Conservation (phyloP, 2,797 vertebrate genomes). For the Smutsia gigantea region DNA sequence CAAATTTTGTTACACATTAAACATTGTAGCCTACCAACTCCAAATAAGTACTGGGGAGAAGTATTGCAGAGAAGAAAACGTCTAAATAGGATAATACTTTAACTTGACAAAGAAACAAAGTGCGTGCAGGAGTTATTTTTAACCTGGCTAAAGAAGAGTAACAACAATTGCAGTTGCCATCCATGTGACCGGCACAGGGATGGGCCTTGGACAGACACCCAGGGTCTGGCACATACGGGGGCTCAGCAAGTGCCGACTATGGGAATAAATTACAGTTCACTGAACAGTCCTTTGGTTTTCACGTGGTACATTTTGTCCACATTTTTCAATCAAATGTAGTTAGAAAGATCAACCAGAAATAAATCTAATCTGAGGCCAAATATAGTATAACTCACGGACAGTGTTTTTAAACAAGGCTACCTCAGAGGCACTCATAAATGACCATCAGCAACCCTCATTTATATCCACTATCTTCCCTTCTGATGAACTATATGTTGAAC, state of each 20-base stretch:
- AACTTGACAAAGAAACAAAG: slow-evolving; percentile 19
- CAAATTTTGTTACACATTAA: background rate
- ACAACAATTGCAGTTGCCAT: background rate
- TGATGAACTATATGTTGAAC: slow-evolving; percentile 79
- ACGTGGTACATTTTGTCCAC: background rate
- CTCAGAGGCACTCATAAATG: slow-evolving; percentile 44
- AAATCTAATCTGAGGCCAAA: slow-evolving; percentile 63
- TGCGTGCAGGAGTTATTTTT: background rate
- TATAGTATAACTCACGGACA: background rate
- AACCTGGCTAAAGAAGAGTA: background rate
- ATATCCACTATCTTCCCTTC: slow-evolving; percentile 76
- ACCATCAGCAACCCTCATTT: slow-evolving; percentile 82
- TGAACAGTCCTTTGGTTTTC: slow-evolving; percentile 40
- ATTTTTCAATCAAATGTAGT: slow-evolving; percentile 29
- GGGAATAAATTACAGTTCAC: background rate
- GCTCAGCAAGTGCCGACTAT: background rate
- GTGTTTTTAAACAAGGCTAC: slow-evolving; percentile 12
- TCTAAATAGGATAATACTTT: background rate
- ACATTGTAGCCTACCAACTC: background rate
- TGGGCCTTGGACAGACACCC: background rate
- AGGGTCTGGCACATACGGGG: background rate
- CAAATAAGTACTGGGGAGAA: background rate
- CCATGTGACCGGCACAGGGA: background rate
- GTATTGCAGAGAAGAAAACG: background rate
- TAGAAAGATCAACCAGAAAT: slow-evolving; percentile 61